Percentiles rank a stretch among this genome's conserved stretches.
These are phyloP conservation scores for Rhipidura dahli DNA, from an alignment of 2,113 vertebrate species.

Conservation along the genomic window DNA sequence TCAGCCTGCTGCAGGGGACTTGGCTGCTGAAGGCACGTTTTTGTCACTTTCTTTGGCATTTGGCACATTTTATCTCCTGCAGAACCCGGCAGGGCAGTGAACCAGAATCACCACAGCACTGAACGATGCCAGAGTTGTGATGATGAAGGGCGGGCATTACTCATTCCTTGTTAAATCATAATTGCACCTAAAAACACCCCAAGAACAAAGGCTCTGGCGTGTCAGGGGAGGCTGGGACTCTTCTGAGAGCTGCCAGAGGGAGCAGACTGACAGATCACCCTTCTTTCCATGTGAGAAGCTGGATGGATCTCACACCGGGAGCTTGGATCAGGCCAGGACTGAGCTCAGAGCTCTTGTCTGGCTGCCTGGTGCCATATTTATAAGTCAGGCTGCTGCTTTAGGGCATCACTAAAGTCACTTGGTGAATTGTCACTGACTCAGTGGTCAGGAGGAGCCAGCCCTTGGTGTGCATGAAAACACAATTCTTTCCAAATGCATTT, in stretches of 20 bases:
- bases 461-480: neutral
- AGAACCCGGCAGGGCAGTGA: neutral
- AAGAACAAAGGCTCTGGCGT: neutral
- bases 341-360: neutral
- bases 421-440: neutral
- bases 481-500: neutral
- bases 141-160: neutral
- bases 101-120: neutral
- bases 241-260: neutral
- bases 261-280: neutral
- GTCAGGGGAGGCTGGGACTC: neutral
- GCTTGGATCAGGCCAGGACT: neutral
- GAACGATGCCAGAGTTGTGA: neutral
- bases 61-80: neutral
- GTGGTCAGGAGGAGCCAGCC: neutral
- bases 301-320: neutral
- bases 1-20: neutral
- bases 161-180: neutral
- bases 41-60: neutral
- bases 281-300: neutral
- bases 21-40: neutral
- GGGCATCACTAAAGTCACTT: neutral
- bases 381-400: neutral
- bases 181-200: neutral
- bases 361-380: neutral